Evolutionary conservation across 2,888 invertebrate genomes (phyloP), one percentile per base, ranked within the genome.

Genomic region (Cephus pygmeus): DNA sequence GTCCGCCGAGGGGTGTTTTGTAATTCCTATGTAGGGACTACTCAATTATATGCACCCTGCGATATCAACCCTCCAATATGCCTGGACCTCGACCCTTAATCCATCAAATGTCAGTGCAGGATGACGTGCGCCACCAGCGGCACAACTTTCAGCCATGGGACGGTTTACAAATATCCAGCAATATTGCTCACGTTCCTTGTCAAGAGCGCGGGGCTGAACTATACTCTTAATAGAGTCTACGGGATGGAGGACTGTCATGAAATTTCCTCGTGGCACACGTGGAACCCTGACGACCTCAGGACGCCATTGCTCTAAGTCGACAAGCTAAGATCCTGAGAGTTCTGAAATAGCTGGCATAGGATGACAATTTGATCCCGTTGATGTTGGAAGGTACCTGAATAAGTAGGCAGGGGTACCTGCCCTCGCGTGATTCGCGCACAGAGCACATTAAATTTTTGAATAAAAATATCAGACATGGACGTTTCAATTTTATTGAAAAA

Each of bases 11-110:
- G 31, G 12, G 1, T 23, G 73, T 23, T 73, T 73, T 78, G 31
- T 80, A 79, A 82, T 78, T 79, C 79, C 73, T 69, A 69, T 79
- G 77, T 76, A 76, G 73, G 36, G 76, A 78, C 77, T 76, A 75
- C 80, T 79, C 80, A 84, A 84, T 84, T 80, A 82, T 82, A 83
- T 79, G 71, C 31, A 71, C 71, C 71, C 71, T 34, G 33, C 15
- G 9, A 12, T 34, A 71, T 71, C 71, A 34, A 31, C 71, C 34
- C 71, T 71, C 71, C 33, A 56, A 56, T 56, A 56, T 56, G 23
- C 56, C 56, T 56, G 9, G 23, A 56, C 56, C 23, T 76, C 77
- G 77, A 73, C 73, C 75, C 76, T 76, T 77, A 75, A 81, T 81
- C 81, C 80, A 79, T 81, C 80, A 81, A 79, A 81, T 68, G 40